Evolutionary conservation across 1,140 invertebrate species (phyloP).

Genomic region (Drosophila setifemur): DNA sequence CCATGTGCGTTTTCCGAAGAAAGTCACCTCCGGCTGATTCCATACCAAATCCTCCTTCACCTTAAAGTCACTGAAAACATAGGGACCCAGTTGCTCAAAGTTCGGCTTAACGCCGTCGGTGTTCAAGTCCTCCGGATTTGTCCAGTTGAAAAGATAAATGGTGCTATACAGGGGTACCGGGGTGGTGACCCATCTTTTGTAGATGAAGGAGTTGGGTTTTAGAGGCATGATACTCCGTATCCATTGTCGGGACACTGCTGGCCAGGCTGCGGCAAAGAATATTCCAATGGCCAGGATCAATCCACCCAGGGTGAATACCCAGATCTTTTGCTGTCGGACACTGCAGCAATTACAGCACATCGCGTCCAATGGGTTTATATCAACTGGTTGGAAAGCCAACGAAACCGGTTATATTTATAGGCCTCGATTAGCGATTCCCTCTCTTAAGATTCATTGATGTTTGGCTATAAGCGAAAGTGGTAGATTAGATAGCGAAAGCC

Average conservation of each 20-base stretch:
- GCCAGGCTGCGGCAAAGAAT: conserved; percentile 54
- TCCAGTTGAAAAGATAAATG: conserved; percentile 92
- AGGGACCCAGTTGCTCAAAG: conserved; percentile 86
- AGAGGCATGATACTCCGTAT: conserved; percentile 83
- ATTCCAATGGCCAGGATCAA: conserved; percentile 41
- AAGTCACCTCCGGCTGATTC: conserved; percentile 88
- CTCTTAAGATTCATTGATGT: not conserved
- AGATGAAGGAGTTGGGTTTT: conserved; percentile 85
- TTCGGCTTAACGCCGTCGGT: conserved; percentile 84
- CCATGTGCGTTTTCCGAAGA: conserved; percentile 89
- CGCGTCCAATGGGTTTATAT: not conserved
- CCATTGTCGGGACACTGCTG: conserved; percentile 31
- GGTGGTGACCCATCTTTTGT: conserved; percentile 87
- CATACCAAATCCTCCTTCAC: conserved; percentile 86
- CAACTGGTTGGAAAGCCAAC: not conserved
- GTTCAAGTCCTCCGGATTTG: conserved; percentile 86
- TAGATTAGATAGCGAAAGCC: too few species aligned
- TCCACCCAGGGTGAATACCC: conserved; percentile 58
- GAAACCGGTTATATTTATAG: conserved; percentile 9
- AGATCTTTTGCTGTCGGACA: conserved; percentile 65
- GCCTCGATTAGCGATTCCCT: too few species aligned
- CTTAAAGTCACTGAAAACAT: conserved; percentile 85
- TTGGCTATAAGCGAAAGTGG: too few species aligned
- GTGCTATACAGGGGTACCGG: conserved; percentile 89
- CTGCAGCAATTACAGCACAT: conserved; percentile 77